Evolutionary conservation across 2,888 invertebrate genomes (phyloP).

Genomic region (Dicycla oo): DNA sequence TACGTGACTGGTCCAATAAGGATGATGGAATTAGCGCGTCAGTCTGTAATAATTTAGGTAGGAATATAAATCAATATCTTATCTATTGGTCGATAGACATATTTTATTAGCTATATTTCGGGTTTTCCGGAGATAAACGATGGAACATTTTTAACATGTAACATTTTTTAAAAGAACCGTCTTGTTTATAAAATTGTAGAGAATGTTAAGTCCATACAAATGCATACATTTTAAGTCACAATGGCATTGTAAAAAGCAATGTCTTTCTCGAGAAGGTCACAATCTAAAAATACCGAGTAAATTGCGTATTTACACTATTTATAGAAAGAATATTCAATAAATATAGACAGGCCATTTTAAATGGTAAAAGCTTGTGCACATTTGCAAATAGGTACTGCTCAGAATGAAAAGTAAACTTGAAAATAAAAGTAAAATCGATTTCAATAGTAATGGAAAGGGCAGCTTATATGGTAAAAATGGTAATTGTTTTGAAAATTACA

Average conservation of each 20-base stretch:
- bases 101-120: no score
- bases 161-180: neutral
- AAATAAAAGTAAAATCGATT: conserved; percentile 36
- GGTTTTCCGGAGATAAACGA: no score
- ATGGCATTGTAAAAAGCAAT: conserved; percentile 47
- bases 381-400: conserved; percentile 20
- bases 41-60: no score
- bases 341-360: conserved; percentile 30
- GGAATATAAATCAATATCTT: no score
- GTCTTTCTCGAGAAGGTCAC: conserved; percentile 45
- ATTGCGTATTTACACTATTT: conserved; percentile 48
- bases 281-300: conserved; percentile 49
- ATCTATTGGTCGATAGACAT: no score
- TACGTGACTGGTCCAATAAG: no score
- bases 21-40: no score
- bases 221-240: conserved; percentile 40
- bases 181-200: neutral
- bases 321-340: conserved; percentile 44
- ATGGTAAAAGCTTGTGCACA: conserved; percentile 7
- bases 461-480: neutral
- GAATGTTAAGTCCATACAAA: conserved; percentile 19
- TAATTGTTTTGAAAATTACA: conserved; percentile 5
- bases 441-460: conserved; percentile 5
- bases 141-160: no score
- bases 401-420: conserved; percentile 25